These are phyloP conservation scores for Melinaea menophilus DNA, from an alignment of 2,888 invertebrate genomes.

Conservation along the genomic window DNA sequence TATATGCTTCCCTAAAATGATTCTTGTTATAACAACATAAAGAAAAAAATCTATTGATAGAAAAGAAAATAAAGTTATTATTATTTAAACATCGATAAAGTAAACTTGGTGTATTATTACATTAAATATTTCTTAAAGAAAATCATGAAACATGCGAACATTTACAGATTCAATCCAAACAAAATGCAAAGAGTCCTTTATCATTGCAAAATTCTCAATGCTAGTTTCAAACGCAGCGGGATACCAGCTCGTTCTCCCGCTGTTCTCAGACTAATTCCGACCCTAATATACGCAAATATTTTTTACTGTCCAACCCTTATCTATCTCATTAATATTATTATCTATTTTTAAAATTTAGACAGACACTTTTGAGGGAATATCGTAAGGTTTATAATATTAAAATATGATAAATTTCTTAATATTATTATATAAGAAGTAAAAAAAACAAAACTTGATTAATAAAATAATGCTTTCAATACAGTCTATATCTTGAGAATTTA, in stretches of 20 bases:
- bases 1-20: conserved; percentile 36
- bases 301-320: conserved; percentile 25
- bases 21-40: neutral
- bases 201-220: conserved; percentile 27
- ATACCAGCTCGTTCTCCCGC: conserved; percentile 41
- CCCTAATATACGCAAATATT: conserved; percentile 30
- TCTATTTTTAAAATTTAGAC: neutral
- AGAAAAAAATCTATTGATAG: neutral
- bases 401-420: too few relatives aligned
- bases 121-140: too few relatives aligned
- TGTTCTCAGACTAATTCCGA: conserved; percentile 48
- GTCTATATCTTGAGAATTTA: too few relatives aligned
- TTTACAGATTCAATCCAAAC: neutral
- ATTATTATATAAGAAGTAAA: too few relatives aligned
- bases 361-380: too few relatives aligned
- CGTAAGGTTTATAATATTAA: too few relatives aligned
- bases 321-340: conserved; percentile 22
- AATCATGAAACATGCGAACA: neutral
- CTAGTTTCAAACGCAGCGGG: conserved; percentile 31
- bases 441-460: too few relatives aligned
- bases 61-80: neutral
- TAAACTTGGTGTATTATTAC: neutral
- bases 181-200: conserved; percentile 23
- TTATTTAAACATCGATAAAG: neutral
- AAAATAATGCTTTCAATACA: too few relatives aligned